A percentile compares a stretch with the other conserved stretches of the same genome.
These are phyloP conservation scores for Papilio elwesi DNA, from an alignment of 2,888 invertebrate genomes.

Conservation along the genomic window DNA sequence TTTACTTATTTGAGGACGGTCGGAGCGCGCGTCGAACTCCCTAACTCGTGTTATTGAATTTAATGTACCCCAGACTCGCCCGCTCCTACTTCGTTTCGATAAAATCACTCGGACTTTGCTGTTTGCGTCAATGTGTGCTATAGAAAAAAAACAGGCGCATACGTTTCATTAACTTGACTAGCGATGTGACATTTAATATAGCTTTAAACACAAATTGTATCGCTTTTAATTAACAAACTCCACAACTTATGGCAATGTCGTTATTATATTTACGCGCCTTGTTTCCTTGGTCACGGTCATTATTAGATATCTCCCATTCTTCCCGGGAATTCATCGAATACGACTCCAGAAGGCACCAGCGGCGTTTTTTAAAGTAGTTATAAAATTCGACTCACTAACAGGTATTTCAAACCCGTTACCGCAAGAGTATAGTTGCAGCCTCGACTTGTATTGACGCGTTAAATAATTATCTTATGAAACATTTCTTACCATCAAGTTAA, in stretches of 20 bases:
- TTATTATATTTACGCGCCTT: no score
- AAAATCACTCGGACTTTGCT: constrained; percentile 68
- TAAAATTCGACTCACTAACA: no score
- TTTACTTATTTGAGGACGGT: constrained; percentile 82
- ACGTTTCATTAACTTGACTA: background rate
- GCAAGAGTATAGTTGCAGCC: no score
- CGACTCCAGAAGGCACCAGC: no score
- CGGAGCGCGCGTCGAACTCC: constrained; percentile 80
- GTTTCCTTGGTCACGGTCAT: background rate
- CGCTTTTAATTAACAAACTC: background rate
- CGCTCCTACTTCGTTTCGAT: constrained; percentile 73
- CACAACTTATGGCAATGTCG: background rate
- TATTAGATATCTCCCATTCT: background rate
- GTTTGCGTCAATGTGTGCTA: constrained; percentile 45
- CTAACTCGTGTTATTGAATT: constrained; percentile 84
- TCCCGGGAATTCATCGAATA: no score
- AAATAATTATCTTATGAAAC: no score
- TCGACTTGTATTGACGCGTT: no score
- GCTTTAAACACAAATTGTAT: background rate
- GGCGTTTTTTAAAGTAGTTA: no score
- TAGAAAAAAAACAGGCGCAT: constrained; percentile 34
- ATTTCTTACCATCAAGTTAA: no score
- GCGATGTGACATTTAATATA: background rate
- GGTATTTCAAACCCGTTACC: no score
- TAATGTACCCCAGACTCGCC: constrained; percentile 77